Evolutionary conservation across 2,888 invertebrate genomes (phyloP).

Genomic region (Piscicola geometra): DNA sequence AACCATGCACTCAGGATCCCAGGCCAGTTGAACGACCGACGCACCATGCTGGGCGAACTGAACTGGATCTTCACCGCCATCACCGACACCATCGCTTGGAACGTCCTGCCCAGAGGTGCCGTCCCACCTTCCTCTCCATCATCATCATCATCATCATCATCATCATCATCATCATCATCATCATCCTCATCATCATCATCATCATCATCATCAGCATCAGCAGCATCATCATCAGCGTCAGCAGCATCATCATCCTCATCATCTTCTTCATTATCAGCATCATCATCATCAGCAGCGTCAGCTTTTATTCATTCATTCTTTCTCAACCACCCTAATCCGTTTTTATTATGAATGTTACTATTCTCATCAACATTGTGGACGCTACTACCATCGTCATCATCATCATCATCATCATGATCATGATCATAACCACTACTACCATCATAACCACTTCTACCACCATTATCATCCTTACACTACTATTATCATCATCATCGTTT

Average conservation of each 20-base stretch:
- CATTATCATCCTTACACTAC: no score
- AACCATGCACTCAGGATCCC: slow-evolving; percentile 78
- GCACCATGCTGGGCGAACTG: slow-evolving; percentile 94
- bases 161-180: slow-evolving; percentile 13
- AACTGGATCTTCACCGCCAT: slow-evolving; percentile 99
- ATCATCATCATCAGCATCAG: slow-evolving; percentile 13
- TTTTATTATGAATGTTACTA: no score
- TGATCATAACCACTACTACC: no score
- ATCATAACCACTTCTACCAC: no score
- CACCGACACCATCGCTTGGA: slow-evolving; percentile 99
- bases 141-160: slow-evolving; percentile 16
- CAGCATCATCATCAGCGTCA: no score
- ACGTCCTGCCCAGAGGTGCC: slow-evolving; percentile 77
- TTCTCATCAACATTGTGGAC: no score
- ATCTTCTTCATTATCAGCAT: no score
- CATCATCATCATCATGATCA: no score
- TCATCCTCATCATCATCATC: slow-evolving; percentile 15
- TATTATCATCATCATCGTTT: no score
- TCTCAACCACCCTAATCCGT: background rate
- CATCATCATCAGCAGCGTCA: no score
- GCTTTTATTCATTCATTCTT: background rate
- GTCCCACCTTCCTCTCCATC: slow-evolving; percentile 2
- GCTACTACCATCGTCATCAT: no score
- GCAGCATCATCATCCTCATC: no score
- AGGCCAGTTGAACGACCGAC: slow-evolving; percentile 84